phyloP scores from a whole-genome alignment of 2,888 invertebrate species.

The Mycalesis mineus region DNA sequence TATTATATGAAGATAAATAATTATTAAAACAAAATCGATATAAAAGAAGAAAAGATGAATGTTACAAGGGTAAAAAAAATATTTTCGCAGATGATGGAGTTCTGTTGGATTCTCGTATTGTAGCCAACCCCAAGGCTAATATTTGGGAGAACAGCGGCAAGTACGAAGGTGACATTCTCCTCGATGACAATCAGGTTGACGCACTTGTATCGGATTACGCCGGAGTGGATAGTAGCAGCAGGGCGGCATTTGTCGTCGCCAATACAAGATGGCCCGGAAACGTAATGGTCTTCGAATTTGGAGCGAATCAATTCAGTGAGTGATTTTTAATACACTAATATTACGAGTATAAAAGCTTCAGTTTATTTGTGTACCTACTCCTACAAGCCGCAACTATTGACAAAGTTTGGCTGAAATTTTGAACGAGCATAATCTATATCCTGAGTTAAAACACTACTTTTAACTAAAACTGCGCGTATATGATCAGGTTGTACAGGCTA shows the following conservation, averaged over 20 bases:
- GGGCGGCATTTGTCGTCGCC: constrained; percentile 51
- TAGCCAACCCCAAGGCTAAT: constrained; percentile 40
- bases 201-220: constrained; percentile 53
- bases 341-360: too few relatives aligned
- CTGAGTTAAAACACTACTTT: too few relatives aligned
- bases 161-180: constrained; percentile 64
- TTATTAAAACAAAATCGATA: too few relatives aligned
- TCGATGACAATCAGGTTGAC: constrained; percentile 59
- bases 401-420: too few relatives aligned
- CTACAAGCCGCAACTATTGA: too few relatives aligned
- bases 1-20: too few relatives aligned
- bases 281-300: constrained; percentile 60
- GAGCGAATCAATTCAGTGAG: constrained; percentile 58
- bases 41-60: too few relatives aligned
- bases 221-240: neutral
- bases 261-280: constrained; percentile 61
- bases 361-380: too few relatives aligned
- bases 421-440: too few relatives aligned
- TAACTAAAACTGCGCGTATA: too few relatives aligned
- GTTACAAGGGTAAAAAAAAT: too few relatives aligned
- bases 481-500: too few relatives aligned
- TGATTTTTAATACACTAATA: neutral
- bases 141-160: constrained; percentile 62
- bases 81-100: constrained; percentile 40
- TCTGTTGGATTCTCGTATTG: constrained; percentile 37